Evolutionary conservation across 2,888 invertebrate species (phyloP).

Genomic region (Cyrtodaria siliqua): DNA sequence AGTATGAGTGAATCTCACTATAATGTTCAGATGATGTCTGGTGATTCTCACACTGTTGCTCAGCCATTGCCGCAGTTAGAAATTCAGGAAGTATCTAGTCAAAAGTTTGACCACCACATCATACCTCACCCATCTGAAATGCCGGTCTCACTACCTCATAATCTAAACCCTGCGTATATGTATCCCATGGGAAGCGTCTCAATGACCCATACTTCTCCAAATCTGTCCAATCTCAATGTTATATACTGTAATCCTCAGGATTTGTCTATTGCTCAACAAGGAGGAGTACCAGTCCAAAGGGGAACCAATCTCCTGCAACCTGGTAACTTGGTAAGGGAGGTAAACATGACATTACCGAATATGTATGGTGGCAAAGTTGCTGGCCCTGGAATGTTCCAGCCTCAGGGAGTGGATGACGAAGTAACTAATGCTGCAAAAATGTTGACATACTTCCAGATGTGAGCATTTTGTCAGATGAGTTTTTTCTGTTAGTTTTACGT

Average conservation of each 20-base stretch:
- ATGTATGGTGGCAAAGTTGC: not conserved
- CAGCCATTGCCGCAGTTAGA: no score
- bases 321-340: slow-evolving; percentile 2
- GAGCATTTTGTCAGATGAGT: not conserved
- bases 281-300: not conserved
- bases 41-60: no score
- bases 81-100: no score
- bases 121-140: not conserved
- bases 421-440: slow-evolving; percentile 10
- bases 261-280: not conserved
- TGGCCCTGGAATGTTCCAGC: slow-evolving; percentile 12
- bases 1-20: no score
- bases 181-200: not conserved
- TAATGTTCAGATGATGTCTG: no score
- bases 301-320: not conserved
- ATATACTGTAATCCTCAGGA: not conserved
- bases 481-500: no score
- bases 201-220: not conserved
- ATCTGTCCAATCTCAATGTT: not conserved
- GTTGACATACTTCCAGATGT: slow-evolving; percentile 21
- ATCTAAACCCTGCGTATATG: not conserved
- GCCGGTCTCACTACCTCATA: not conserved
- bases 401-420: slow-evolving; percentile 5
- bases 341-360: not conserved
- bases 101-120: no score